Evolutionary conservation across 2,888 invertebrate genomes (phyloP).

Genomic region (Drosophila prostipennis): DNA sequence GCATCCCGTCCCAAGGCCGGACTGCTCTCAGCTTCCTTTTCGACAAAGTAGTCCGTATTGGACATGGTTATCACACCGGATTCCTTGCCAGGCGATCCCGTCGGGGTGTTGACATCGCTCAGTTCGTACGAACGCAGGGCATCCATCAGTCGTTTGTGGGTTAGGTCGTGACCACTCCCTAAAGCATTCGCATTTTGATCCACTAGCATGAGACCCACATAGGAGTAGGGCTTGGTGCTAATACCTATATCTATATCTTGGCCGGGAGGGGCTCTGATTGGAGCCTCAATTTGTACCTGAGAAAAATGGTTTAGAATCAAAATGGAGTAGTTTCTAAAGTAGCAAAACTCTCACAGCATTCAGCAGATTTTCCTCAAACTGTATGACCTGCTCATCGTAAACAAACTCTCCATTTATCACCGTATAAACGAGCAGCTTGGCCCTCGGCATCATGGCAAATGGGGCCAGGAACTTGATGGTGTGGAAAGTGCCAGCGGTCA

Average conservation of each 20-base stretch:
- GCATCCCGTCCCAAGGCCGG: constrained; percentile 57
- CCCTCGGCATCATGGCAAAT: constrained; percentile 93
- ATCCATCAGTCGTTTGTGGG: constrained; percentile 74
- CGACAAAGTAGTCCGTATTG: constrained; percentile 81
- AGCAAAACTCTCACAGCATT: constrained; percentile 88
- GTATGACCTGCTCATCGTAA: constrained; percentile 94
- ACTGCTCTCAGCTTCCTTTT: constrained; percentile 76
- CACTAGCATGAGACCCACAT: constrained; percentile 94
- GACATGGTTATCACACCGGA: constrained; percentile 83
- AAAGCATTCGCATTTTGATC: constrained; percentile 91
- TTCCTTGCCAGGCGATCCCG: constrained; percentile 81
- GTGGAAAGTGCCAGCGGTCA: constrained; percentile 78
- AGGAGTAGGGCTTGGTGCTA: constrained; percentile 93
- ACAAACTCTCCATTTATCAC: constrained; percentile 91
- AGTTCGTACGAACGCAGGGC: constrained; percentile 79
- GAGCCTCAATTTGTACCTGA: constrained; percentile 87
- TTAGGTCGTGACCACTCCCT: constrained; percentile 85
- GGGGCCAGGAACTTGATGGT: constrained; percentile 88
- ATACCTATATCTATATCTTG: constrained; percentile 92
- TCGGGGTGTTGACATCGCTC: constrained; percentile 72
- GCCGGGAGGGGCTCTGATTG: constrained; percentile 90
- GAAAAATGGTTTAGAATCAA: too few species aligned
- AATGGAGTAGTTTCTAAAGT: too few species aligned
- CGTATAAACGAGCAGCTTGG: constrained; percentile 92
- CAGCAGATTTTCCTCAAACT: constrained; percentile 90